A percentile compares a stretch with the other conserved stretches of the same genome.
Conservation (phyloP, 2,888 invertebrate species). For the Polylopha cassiicola region DNA sequence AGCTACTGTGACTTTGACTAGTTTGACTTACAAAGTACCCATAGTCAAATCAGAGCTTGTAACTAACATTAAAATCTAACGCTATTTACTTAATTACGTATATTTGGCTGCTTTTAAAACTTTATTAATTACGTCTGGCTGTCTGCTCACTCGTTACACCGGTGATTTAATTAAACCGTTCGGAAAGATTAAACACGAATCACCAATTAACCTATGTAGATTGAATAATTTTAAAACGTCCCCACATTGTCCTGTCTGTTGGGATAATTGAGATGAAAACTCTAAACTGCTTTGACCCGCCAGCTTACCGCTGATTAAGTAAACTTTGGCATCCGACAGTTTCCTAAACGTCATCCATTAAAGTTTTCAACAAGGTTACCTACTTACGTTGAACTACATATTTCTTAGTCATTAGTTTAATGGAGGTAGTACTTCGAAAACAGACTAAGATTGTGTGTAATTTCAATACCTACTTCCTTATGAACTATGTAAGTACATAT, state of each 20-base stretch:
- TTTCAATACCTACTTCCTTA: too few species aligned
- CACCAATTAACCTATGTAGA: slow-evolving; percentile 56
- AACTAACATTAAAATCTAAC: slow-evolving; percentile 7
- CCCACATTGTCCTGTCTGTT: slow-evolving; percentile 38
- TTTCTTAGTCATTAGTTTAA: slow-evolving; percentile 18
- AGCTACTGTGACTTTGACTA: too few species aligned
- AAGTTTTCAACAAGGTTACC: slow-evolving; percentile 48
- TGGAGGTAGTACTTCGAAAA: slow-evolving; percentile 13
- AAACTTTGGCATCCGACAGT: slow-evolving; percentile 53
- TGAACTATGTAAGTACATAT: too few species aligned
- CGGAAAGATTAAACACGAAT: slow-evolving; percentile 36
- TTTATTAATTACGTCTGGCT: slow-evolving; percentile 18
- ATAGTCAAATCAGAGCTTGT: neutral
- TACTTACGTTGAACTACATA: slow-evolving; percentile 26
- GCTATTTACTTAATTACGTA: slow-evolving; percentile 6
- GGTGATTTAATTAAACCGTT: slow-evolving; percentile 29
- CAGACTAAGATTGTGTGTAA: too few species aligned
- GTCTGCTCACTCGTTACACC: slow-evolving; percentile 9
- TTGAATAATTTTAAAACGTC: slow-evolving; percentile 63
- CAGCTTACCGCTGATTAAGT: slow-evolving; percentile 55
- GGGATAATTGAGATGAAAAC: slow-evolving; percentile 50
- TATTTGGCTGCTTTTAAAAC: slow-evolving; percentile 9
- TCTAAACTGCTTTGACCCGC: slow-evolving; percentile 51
- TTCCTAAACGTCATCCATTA: slow-evolving; percentile 52
- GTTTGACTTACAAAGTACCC: too few species aligned